Evolutionary conservation across 2,113 vertebrate species (phyloP).

Genomic region (Fregetta grallaria): DNA sequence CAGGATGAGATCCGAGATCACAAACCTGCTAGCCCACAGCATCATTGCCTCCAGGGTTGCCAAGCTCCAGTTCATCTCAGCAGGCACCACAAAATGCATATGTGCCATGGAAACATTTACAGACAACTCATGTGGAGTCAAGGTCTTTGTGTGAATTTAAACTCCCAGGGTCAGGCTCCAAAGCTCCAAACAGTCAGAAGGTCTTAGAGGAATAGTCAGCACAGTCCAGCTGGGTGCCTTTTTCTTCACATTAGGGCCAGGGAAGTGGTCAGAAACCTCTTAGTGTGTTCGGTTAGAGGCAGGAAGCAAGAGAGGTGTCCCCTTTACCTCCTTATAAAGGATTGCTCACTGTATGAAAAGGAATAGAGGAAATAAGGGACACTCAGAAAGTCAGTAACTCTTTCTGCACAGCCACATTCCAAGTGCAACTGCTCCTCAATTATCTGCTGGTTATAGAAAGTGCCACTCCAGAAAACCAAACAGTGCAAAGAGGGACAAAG

Average conservation of each 20-base stretch:
- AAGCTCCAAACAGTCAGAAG: not conserved
- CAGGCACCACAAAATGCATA: not conserved
- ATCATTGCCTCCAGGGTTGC: not conserved
- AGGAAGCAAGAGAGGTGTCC: not conserved
- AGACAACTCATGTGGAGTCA: not conserved
- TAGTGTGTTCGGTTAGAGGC: not conserved
- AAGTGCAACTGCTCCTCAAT: slow-evolving; percentile 13
- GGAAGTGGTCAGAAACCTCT: not conserved
- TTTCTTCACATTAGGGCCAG: not conserved
- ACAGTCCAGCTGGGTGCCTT: not conserved
- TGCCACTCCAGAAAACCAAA: not conserved
- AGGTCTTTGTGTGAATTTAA: not conserved
- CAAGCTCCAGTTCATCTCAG: not conserved
- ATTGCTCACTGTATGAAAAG: not conserved
- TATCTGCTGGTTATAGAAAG: slow-evolving; percentile 8
- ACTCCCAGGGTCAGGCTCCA: not conserved
- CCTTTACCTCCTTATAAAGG: not conserved
- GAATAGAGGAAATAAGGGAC: not conserved
- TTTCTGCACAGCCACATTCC: not conserved
- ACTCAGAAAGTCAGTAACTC: not conserved
- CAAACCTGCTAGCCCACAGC: not conserved
- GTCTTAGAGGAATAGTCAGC: not conserved
- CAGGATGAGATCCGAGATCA: not conserved
- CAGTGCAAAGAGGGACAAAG: not conserved
- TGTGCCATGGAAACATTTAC: not conserved